These are phyloP conservation scores for Lithosia quadra DNA, from an alignment of 2,888 invertebrate genomes.

Conservation along the genomic window DNA sequence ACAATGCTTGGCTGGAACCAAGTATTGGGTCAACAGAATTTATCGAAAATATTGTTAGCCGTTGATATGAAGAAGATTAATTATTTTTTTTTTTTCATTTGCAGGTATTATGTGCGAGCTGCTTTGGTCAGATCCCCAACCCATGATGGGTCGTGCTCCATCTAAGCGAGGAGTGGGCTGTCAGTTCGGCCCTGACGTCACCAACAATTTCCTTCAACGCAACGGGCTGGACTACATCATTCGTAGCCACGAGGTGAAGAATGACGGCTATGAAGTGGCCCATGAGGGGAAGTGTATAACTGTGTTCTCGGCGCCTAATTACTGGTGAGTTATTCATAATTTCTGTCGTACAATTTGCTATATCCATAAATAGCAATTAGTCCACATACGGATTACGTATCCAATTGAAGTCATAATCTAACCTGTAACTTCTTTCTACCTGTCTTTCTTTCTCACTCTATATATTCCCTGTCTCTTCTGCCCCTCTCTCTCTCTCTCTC, in stretches of 20 bases:
- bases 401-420: too few relatives aligned
- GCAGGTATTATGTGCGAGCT: slow-evolving; percentile 98
- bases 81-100: slow-evolving; percentile 1
- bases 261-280: slow-evolving; percentile 97
- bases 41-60: too few relatives aligned
- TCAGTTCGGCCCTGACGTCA: slow-evolving; percentile 99
- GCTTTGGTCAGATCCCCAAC: slow-evolving; percentile 99
- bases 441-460: too few relatives aligned
- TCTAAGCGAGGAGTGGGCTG: slow-evolving; percentile 99
- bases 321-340: slow-evolving; percentile 91
- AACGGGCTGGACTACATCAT: slow-evolving; percentile 98
- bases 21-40: too few relatives aligned
- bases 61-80: too few relatives aligned
- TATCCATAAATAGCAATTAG: too few relatives aligned
- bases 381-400: too few relatives aligned
- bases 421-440: too few relatives aligned
- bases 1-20: too few relatives aligned
- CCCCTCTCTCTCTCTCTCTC: too few relatives aligned
- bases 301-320: slow-evolving; percentile 99
- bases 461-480: too few relatives aligned
- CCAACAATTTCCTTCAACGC: slow-evolving; percentile 92
- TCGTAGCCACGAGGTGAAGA: slow-evolving; percentile 98
- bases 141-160: slow-evolving; percentile 94
- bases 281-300: slow-evolving; percentile 99
- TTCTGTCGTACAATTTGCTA: too few relatives aligned